phyloP scores from a whole-genome alignment of 2,888 invertebrate genomes.

The Spialia ferax region DNA sequence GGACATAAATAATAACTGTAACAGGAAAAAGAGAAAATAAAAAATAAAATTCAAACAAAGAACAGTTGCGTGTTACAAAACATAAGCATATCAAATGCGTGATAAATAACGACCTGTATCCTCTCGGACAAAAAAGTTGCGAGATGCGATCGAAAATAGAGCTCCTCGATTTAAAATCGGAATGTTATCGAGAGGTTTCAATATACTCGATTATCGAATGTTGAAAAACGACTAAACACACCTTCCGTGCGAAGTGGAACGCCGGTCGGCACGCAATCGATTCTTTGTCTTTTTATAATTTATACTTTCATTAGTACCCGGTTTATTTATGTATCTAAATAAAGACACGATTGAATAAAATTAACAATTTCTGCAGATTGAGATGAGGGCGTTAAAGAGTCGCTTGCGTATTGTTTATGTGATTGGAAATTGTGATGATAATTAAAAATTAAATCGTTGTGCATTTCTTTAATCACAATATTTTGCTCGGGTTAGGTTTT shows the following conservation, averaged over 20 bases:
- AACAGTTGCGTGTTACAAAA: conserved; percentile 28
- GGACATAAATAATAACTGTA: background rate
- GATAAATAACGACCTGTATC: conserved; percentile 24
- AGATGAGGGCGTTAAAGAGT: conserved; percentile 30
- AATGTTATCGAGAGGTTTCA: conserved; percentile 59
- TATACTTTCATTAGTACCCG: conserved; percentile 52
- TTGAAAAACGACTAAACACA: conserved; percentile 61
- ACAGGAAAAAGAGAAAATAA: background rate
- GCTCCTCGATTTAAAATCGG: conserved; percentile 43
- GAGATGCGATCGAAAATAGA: conserved; percentile 40
- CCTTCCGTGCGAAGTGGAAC: conserved; percentile 74
- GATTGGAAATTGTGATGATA: too few relatives aligned
- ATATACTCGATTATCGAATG: conserved; percentile 71
- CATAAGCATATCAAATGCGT: conserved; percentile 31
- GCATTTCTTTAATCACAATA: too few relatives aligned
- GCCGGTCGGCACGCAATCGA: conserved; percentile 71
- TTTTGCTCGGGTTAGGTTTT: background rate
- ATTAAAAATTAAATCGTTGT: too few relatives aligned
- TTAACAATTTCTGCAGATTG: conserved; percentile 38
- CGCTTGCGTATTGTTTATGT: conserved; percentile 6
- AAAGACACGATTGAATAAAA: conserved; percentile 41
- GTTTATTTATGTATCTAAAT: conserved; percentile 46
- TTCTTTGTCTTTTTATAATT: conserved; percentile 49
- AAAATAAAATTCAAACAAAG: background rate
- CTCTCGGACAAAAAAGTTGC: conserved; percentile 27